Base-by-base conservation (phyloP, 2,888 invertebrate genomes). In the Troides oblongomaculatus region DNA sequence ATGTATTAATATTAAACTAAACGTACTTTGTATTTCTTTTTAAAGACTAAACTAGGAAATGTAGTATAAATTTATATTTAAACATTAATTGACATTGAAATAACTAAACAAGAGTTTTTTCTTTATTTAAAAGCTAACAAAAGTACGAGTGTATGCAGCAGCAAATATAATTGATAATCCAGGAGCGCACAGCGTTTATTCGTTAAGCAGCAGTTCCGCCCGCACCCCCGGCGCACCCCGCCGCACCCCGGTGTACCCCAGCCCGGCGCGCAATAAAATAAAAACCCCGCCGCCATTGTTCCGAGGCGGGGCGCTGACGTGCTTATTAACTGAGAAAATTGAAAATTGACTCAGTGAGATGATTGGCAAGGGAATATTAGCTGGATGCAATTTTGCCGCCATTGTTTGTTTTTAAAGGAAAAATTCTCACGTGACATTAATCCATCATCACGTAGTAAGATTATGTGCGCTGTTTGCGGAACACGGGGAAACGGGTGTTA, bases 321-420 rank as follows among this genome's bases (percentile, higher is more conserved):
- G 85, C 89, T 90, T 92, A 92, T 92, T 92, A 92, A 85, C 79
- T 80, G 86, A 82, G 88, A 84, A 91, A 90, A 91, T 90, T 90
- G 91, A 89, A 92, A 92, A 92, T 89, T 90, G 88, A 90, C 88
- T 89, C 84, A 84, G 82, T 80, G 81, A 81, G 85, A 85, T 92
- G 92, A 92, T 92, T 92, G 92, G 92, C 91, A 91, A 87, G 88
- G 87, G 86, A 89, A 89, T 90, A 90, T 91, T 90, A 89, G 88
- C 89, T 84, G 80, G 85, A 84, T 89, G 89, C 89, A 88, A 86
- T 88, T 84, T 88, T 84, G 79, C 84, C 81, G 78, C 79, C 80
- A 74, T 78, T 86, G 87, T 87, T 88, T 86, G 84, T 86, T 88
- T 86, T 84, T 81, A 83, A 84, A 86, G 84, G 82, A 82, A 83